Conservation (phyloP, 2,797 vertebrate species). For the Ambastaia sidthimunki region DNA sequence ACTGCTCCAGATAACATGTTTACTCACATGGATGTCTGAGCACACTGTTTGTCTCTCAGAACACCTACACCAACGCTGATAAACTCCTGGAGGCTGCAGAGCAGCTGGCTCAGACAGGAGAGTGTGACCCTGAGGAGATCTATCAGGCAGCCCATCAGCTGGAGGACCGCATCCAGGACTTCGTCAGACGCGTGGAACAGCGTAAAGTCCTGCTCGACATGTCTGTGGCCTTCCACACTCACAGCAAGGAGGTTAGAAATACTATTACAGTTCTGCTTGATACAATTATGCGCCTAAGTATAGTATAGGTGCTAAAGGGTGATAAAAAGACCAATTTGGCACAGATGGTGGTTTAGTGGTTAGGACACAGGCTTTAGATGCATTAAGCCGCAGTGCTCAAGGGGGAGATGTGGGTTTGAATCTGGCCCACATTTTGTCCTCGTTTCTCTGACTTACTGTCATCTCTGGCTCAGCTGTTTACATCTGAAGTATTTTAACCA, state of each 20-base stretch:
- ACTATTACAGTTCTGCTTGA: neutral
- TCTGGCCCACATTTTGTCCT: no score
- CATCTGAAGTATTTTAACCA: no score
- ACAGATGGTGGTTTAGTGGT: no score
- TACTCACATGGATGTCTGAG: neutral
- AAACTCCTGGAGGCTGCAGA: constrained; percentile 95
- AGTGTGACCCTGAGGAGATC: constrained; percentile 97
- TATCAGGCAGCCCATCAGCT: constrained; percentile 97
- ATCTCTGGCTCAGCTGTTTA: no score
- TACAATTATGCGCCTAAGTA: neutral
- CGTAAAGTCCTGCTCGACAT: constrained; percentile 95
- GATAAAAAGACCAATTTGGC: no score
- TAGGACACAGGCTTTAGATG: no score
- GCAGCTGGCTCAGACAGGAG: constrained; percentile 94
- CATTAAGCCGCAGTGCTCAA: no score
- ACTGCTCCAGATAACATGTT: neutral
- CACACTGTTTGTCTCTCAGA: constrained; percentile 72
- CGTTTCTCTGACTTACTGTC: no score
- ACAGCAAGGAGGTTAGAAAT: constrained; percentile 89
- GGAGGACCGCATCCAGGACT: constrained; percentile 96
- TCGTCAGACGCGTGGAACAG: constrained; percentile 94
- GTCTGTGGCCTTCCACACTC: constrained; percentile 97
- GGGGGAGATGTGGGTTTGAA: no score
- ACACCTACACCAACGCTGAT: constrained; percentile 97
- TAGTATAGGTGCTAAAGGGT: no score